Evolutionary conservation across 37 sponge, comb jelly and placozoan genomes (phyloP), one percentile per base, ranked within the genome.

Genomic region (Mnemiopsis leidyi): DNA sequence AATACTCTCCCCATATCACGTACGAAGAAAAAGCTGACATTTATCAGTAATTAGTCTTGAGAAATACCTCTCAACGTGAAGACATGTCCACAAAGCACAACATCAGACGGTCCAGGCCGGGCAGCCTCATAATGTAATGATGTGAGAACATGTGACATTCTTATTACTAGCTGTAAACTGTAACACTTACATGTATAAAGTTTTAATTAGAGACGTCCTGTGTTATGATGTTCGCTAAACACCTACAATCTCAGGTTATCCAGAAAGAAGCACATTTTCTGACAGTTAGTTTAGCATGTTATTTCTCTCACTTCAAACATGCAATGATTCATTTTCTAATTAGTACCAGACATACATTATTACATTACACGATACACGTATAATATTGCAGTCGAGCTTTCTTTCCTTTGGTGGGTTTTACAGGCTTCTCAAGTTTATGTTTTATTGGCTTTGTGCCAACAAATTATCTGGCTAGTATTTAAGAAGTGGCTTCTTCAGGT

Each of bases 191-290:
- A 48, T 13, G 5, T 48, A 13, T 48, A 5, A 48, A 48, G 61
- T 48, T 48, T 5, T 48, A 48, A 18, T 18, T 48, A 48, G n/a
- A n/a, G n/a, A n/a, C n/a, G n/a, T n/a, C n/a, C n/a, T n/a, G n/a
- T n/a, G n/a, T n/a, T n/a, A n/a, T n/a, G n/a, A n/a, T n/a, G n/a
- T n/a, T n/a, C n/a, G n/a, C n/a, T n/a, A n/a, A n/a, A n/a, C n/a
- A n/a, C n/a, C n/a, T n/a, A n/a, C n/a, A n/a, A n/a, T n/a, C 61
- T 21, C 73, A 69, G 73, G 73, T 23, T 69, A 69, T 25, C 73
- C 73, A 5, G 73, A 69, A 69, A 69, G 73, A 25, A 69, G 28
- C 73, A 25, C 29, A 21, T 28, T 69, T 21, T 69, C 73, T n/a
- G 73, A 69, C 73, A 69, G 73, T 69, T 5, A 69, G 73, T 69